Evolutionary conservation across 1,140 invertebrate species (phyloP).

Genomic region (Saccostrea echinata): DNA sequence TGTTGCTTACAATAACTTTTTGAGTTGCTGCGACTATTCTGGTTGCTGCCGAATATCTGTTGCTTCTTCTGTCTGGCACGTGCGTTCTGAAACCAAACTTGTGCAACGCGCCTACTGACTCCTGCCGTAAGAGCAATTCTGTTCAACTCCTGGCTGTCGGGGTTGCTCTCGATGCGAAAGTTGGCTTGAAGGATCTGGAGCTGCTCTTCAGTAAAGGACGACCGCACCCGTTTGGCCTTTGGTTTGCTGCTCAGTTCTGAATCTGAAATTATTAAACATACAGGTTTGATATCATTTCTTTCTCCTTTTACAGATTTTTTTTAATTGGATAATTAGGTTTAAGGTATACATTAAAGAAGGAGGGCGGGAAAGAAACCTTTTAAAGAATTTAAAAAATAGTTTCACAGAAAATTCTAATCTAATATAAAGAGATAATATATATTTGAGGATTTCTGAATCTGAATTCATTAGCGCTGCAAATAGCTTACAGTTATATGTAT

Average conservation of each 20-base stretch:
- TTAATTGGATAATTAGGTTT: too few relatives aligned
- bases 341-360: too few relatives aligned
- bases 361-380: too few relatives aligned
- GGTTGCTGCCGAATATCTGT: background rate
- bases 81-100: conserved; percentile 52
- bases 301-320: too few relatives aligned
- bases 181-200: conserved; percentile 45
- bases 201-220: conserved; percentile 48
- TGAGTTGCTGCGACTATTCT: background rate
- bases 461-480: too few relatives aligned
- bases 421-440: too few relatives aligned
- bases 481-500: too few relatives aligned
- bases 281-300: too few relatives aligned
- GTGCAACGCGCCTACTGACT: conserved; percentile 38
- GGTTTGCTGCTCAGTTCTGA: conserved; percentile 33
- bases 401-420: too few relatives aligned
- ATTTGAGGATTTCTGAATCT: too few relatives aligned
- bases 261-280: background rate
- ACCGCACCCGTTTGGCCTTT: conserved; percentile 41
- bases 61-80: conserved; percentile 48
- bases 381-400: too few relatives aligned
- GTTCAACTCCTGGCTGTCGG: conserved; percentile 44
- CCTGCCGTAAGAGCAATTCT: conserved; percentile 39
- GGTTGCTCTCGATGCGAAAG: conserved; percentile 45
- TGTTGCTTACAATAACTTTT: background rate